Base-by-base conservation (phyloP, 2,113 vertebrate species). In the Sebastes schlegelii region DNA sequence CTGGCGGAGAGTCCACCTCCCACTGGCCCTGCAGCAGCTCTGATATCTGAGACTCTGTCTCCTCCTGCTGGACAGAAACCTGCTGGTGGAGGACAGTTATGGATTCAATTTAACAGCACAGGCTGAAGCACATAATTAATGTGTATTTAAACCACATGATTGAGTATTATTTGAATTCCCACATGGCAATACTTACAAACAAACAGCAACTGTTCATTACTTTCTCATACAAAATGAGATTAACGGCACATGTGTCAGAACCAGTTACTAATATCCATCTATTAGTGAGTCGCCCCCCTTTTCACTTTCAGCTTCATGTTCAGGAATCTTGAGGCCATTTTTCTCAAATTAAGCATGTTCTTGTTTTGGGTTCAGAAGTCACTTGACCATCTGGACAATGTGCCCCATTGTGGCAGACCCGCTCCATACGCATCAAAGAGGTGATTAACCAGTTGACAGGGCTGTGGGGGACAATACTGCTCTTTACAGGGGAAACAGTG, bases 371-470 rank as follows among this genome's bases (percentile, higher is more conserved):
- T 91, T 95, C 94, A 95, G 91, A 94, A 94, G 95, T 95, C 92
- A 90, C 88, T 92, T 77, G 81, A 85, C 84, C 67, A 43, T 62
- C 72, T 66, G 85, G 34, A 96, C 95, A 96, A 96, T 94, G 94
- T 84, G 78, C 11, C 79, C 51, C 92, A 93, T 95, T 96, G 94
- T 96, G 87, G 84, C 86, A 77, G 64, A 67, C 90, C 34, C 62
- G 92, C 91, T 91, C 77, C 93, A 89, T 89, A 90, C 82, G 94
- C 92, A 96, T 96, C 94, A 95, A 95, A 95, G 94, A 94, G 61
- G 92, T 93, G 94, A 95, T 95, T 95, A 95, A 95, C 93, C 93
- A 93, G 93, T 94, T 92, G 93, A 94, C 94, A 91, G 91, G 88
- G 85, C 92, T 85, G 76, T 4, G 82, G 79, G 34, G 90, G 86